Percentiles rank a stretch among this genome's conserved stretches.
Conservation (phyloP, 37 sponge, comb jelly and placozoan genomes). For the Oopsacas minuta region DNA sequence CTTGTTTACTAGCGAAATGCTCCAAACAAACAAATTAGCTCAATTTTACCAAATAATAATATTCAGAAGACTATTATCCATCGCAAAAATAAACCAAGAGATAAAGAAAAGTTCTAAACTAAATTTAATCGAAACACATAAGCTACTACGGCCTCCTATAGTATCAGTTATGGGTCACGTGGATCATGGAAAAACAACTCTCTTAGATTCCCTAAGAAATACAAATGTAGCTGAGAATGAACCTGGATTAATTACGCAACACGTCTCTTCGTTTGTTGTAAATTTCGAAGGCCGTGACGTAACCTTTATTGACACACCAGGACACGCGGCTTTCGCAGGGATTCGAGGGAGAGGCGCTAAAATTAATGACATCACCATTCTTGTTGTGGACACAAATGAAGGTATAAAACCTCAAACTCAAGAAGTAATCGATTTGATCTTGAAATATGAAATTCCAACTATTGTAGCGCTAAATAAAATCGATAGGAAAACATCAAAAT, state of each 20-base stretch:
- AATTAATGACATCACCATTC: conserved; percentile 72
- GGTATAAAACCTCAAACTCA: conserved; percentile 79
- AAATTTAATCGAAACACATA: no score
- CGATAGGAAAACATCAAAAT: not conserved
- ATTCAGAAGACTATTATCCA: not conserved
- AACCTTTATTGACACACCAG: not conserved
- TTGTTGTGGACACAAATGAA: conserved; percentile 89
- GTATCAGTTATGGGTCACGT: not conserved
- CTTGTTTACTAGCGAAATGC: not conserved
- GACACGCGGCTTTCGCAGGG: conserved; percentile 17
- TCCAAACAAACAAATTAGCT: not conserved
- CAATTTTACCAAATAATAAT: no score
- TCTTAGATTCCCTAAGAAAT: not conserved
- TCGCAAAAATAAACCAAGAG: not conserved
- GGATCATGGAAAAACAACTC: conserved; percentile 1
- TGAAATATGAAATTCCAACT: not conserved
- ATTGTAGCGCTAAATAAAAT: conserved; percentile 1
- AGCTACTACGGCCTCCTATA: not conserved
- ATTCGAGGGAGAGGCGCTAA: conserved; percentile 70
- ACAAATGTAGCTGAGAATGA: not conserved
- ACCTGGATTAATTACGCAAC: not conserved
- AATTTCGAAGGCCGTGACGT: conserved; percentile 15
- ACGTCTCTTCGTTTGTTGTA: not conserved
- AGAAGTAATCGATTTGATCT: conserved; percentile 58
- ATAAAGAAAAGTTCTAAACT: no score